Conservation (phyloP, 2,888 invertebrate species). For the Ametastegia equiseti region DNA sequence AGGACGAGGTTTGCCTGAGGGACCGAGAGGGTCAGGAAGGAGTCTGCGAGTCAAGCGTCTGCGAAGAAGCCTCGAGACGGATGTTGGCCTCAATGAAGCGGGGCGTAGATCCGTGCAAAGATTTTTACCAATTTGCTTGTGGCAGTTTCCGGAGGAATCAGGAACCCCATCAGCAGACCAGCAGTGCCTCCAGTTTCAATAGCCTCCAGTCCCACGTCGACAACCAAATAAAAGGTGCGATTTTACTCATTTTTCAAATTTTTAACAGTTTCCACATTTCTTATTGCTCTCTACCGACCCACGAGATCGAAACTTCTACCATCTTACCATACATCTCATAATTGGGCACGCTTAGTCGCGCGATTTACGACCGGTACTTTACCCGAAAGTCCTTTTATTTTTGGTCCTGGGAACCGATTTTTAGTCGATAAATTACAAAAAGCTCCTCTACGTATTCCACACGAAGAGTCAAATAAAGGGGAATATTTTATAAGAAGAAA, state of each 20-base stretch:
- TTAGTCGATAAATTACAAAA: neutral
- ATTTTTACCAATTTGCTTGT: slow-evolving; percentile 76
- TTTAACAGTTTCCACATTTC: no score
- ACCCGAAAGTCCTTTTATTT: no score
- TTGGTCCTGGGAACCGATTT: neutral
- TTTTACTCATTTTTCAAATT: slow-evolving; percentile 38
- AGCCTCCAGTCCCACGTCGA: slow-evolving; percentile 74
- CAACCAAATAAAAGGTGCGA: slow-evolving; percentile 74
- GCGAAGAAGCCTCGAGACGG: slow-evolving; percentile 71
- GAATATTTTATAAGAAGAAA: neutral
- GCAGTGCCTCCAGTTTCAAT: slow-evolving; percentile 71
- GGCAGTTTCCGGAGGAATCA: slow-evolving; percentile 70
- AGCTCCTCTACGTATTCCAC: neutral
- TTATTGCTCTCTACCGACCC: no score
- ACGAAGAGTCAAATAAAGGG: neutral
- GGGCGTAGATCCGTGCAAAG: slow-evolving; percentile 74
- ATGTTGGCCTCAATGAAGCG: slow-evolving; percentile 73
- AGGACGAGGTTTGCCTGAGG: slow-evolving; percentile 73
- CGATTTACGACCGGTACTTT: no score
- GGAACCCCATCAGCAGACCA: slow-evolving; percentile 65
- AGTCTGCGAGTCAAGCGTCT: slow-evolving; percentile 70
- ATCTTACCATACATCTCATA: neutral
- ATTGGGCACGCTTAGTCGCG: neutral
- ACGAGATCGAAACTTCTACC: no score
- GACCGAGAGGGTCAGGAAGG: slow-evolving; percentile 70